A percentile compares a stretch with the other conserved stretches of the same genome.
phyloP scores from a whole-genome alignment of 1,140 invertebrate species.

The Homalodisca vitripennis region DNA sequence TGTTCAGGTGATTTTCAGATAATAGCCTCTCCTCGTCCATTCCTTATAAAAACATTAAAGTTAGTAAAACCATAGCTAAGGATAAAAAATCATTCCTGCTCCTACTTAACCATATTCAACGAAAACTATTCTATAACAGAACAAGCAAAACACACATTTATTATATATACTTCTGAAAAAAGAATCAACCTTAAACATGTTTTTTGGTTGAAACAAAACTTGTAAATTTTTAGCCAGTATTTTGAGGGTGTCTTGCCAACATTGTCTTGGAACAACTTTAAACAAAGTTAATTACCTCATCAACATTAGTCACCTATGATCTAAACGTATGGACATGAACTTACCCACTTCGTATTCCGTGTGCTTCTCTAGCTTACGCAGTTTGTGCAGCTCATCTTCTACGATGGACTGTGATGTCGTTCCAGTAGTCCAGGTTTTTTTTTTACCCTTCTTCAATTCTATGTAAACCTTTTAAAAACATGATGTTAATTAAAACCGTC shows the following conservation, averaged over 20 bases:
- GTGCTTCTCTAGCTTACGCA: slow-evolving; percentile 69
- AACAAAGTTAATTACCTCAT: too few relatives aligned
- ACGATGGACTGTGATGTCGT: slow-evolving; percentile 96
- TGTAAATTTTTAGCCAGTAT: neutral
- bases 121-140: too few relatives aligned
- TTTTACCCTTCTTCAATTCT: slow-evolving; percentile 80
- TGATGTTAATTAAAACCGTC: too few relatives aligned
- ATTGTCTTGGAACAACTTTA: neutral
- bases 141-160: neutral
- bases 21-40: too few relatives aligned
- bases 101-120: too few relatives aligned
- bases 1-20: too few relatives aligned
- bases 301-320: too few relatives aligned
- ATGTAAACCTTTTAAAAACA: slow-evolving; percentile 63
- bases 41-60: too few relatives aligned
- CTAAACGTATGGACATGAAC: slow-evolving; percentile 30
- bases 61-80: too few relatives aligned
- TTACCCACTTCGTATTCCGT: slow-evolving; percentile 59
- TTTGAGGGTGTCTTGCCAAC: neutral
- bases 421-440: slow-evolving; percentile 96
- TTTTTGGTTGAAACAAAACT: neutral
- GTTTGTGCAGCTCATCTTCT: slow-evolving; percentile 89
- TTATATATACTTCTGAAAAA: too few relatives aligned
- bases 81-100: too few relatives aligned
- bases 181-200: too few relatives aligned